Base-by-base conservation (phyloP, 2,888 invertebrate genomes). In the Meta bourneti region DNA sequence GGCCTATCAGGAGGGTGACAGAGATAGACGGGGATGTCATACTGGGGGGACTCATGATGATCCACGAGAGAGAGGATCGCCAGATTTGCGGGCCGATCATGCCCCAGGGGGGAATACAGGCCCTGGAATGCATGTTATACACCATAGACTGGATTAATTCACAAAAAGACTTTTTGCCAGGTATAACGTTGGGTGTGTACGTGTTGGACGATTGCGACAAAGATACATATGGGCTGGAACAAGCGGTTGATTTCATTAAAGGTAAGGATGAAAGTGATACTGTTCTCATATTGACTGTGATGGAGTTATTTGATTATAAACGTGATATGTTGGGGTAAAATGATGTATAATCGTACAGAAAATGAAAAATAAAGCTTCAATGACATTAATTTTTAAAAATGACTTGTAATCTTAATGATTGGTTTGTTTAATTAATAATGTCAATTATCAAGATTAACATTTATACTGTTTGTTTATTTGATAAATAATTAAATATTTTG, bases 211-310 rank as follows among this genome's bases (percentile, higher is more conserved):
- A 98, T 95, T 98, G 98, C 95, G 98, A 98, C 95, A 97, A 98
- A 95, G 98, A 98, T 95, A 98, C 98, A 0, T 98, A 98, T 94
- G 98, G 98, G 0, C 96, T 98, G 93, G 98, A 98, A 95, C 98
- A 98, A 97, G 98, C 98, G 19, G 97, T 98, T 20, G 98, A 98
- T 95, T 98, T 98, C 95, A 98, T 98, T 93, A 98, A 98, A 97
- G 98, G 98, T 98, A 95, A 9, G 52, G 7, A 16, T 16, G 6
- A 7, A 70, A n/a, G 70, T 69, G 5, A 48, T n/a, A 54, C 6
- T 4, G 19, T 78, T 78, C 5, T 0, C 16, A 1, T 7, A 34
- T 75, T 34, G 8, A 16, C 48, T 75, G 20, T 4, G 48, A 6
- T 6, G 34, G 4, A 2, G 34, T 34, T 34, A 34, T n/a, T n/a